A percentile compares a stretch with the other conserved stretches of the same genome.
phyloP scores from a whole-genome alignment of 37 sponge, comb jelly and placozoan genomes.

The Geodia barretti region DNA sequence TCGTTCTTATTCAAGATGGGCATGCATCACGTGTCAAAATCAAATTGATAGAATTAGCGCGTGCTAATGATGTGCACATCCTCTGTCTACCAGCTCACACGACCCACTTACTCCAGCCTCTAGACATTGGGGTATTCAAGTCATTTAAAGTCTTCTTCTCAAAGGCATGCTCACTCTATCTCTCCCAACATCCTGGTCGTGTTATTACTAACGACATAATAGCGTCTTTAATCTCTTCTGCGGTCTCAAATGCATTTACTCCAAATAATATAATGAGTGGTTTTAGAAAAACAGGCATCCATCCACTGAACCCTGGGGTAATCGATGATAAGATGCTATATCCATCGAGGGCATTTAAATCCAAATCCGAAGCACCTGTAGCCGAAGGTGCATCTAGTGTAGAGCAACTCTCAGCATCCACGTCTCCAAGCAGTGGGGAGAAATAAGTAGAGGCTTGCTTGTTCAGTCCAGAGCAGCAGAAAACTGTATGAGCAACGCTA shows the following conservation, averaged over 20 bases:
- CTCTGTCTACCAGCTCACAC: conserved; percentile 58
- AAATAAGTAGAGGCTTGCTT: too few relatives aligned
- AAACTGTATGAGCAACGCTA: conserved; percentile 12
- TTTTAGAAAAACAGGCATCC: conserved; percentile 55
- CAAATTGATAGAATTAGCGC: conserved; percentile 45
- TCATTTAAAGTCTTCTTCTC: conserved; percentile 41
- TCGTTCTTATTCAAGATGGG: conserved; percentile 57
- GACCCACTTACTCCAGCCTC: conserved; percentile 59
- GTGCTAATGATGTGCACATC: conserved; percentile 45
- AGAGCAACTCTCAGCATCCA: too few relatives aligned
- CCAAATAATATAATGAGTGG: conserved; percentile 60
- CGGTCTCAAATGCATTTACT: conserved; percentile 31
- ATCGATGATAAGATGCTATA: conserved; percentile 41
- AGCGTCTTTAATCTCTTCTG: conserved; percentile 33
- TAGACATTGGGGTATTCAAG: conserved; percentile 57
- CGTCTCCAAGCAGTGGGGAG: too few relatives aligned
- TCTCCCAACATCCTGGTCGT: conserved; percentile 33
- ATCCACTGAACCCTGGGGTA: conserved; percentile 53
- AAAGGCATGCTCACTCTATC: conserved; percentile 40
- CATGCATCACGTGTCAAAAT: conserved; percentile 57
- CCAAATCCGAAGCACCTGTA: too few relatives aligned
- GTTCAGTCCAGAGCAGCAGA: conserved; percentile 21
- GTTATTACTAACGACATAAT: conserved; percentile 40
- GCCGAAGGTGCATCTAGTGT: too few relatives aligned
- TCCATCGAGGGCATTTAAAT: conserved; percentile 62